phyloP scores from a whole-genome alignment of 1,140 invertebrate genomes.

The Euwallacea fornicatus region DNA sequence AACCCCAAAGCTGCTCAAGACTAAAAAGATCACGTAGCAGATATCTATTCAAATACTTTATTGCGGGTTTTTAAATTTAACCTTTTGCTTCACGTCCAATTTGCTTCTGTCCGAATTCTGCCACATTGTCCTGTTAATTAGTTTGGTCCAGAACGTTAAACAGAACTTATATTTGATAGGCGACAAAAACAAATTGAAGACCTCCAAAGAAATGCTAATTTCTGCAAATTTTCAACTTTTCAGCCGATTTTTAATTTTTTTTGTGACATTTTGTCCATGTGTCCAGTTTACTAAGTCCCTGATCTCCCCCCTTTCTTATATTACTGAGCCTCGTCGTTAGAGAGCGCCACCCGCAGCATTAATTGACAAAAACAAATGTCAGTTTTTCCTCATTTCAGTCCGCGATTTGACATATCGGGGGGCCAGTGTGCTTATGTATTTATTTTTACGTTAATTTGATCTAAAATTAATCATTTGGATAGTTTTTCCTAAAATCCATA shows the following conservation, averaged over 20 bases:
- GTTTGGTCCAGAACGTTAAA: too few species aligned
- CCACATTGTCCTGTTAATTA: too few species aligned
- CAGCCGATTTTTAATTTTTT: too few species aligned
- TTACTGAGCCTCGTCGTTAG: slow-evolving; percentile 3
- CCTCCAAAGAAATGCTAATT: too few species aligned
- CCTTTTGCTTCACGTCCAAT: not conserved
- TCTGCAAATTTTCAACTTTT: too few species aligned
- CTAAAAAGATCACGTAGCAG: not conserved
- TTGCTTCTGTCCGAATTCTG: not conserved
- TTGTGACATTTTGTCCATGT: too few species aligned
- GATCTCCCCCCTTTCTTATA: not conserved
- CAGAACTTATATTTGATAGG: too few species aligned
- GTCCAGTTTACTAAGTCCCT: too few species aligned
- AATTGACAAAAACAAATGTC: slow-evolving; percentile 10
- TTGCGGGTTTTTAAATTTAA: not conserved
- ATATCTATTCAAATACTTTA: not conserved
- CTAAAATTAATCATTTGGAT: not conserved
- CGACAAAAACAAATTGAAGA: too few species aligned
- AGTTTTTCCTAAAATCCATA: not conserved
- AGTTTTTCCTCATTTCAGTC: slow-evolving; percentile 21
- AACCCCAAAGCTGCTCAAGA: not conserved
- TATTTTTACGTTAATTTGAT: slow-evolving; percentile 1
- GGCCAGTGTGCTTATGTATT: slow-evolving; percentile 14
- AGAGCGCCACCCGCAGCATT: slow-evolving; percentile 14
- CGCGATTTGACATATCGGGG: slow-evolving; percentile 23